Percentiles rank a stretch among this genome's conserved stretches.
Evolutionary conservation across 2,888 invertebrate species (phyloP).

Genomic region (Cynaeus angustus): DNA sequence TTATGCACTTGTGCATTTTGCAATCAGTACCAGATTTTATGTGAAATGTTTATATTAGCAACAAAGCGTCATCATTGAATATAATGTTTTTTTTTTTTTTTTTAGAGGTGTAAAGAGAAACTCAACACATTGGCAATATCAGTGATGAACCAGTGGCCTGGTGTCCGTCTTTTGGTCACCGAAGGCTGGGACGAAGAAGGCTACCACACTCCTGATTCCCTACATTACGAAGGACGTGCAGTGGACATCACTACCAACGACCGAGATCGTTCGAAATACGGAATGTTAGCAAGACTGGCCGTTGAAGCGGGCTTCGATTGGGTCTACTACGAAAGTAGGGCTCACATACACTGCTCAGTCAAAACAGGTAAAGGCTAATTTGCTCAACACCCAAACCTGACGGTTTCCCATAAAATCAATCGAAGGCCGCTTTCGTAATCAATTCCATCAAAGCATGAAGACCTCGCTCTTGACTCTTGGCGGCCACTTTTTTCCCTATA

Average conservation of each 20-base stretch:
- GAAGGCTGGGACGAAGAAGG: conserved; percentile 97
- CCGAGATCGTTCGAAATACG: conserved; percentile 93
- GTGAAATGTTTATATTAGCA: too few relatives aligned
- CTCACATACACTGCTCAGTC: conserved; percentile 97
- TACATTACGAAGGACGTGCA: conserved; percentile 97
- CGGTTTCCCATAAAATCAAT: conserved; percentile 12
- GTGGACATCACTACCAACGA: conserved; percentile 97
- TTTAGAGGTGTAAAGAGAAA: conserved; percentile 96
- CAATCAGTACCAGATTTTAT: conserved; percentile 10
- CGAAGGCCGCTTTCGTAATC: conserved; percentile 15
- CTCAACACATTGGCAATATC: conserved; percentile 94
- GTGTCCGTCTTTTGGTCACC: conserved; percentile 92
- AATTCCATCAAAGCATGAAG: conserved; percentile 14
- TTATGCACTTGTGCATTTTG: conserved; percentile 25
- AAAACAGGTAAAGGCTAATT: conserved; percentile 86
- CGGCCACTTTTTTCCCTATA: conserved; percentile 3
- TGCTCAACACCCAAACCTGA: conserved; percentile 1
- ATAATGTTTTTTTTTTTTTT: conserved; percentile 69
- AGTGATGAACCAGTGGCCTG: conserved; percentile 99
- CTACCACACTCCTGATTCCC: conserved; percentile 84
- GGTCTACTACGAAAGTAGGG: conserved; percentile 96
- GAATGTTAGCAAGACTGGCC: conserved; percentile 95
- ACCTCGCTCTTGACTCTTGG: conserved; percentile 20
- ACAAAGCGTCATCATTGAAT: conserved; percentile 7
- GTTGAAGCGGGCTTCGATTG: conserved; percentile 99